Conservation (phyloP, 2,888 invertebrate genomes). For the Hoplodrina blanda region DNA sequence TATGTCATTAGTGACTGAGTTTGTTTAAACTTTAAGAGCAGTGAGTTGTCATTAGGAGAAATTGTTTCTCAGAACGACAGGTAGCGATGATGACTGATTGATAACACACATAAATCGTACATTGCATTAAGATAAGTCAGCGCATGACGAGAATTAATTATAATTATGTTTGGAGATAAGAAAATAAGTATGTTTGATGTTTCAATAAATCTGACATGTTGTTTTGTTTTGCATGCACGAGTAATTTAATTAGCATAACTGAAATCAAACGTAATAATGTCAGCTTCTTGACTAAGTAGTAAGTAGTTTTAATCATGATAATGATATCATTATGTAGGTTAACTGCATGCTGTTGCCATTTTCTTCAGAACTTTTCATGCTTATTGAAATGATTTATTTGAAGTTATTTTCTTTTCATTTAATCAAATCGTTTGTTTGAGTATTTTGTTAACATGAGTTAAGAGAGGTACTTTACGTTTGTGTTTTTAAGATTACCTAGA, state of each 20-base stretch:
- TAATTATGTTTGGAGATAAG: constrained; percentile 38
- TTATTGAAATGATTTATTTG: neutral
- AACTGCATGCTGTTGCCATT: neutral
- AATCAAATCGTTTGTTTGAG: constrained; percentile 4
- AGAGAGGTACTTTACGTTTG: neutral
- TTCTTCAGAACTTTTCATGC: constrained; percentile 4
- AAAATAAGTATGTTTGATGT: constrained; percentile 24
- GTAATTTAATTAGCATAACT: constrained; percentile 24
- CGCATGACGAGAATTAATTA: constrained; percentile 22
- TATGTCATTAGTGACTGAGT: constrained; percentile 66
- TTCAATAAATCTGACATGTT: constrained; percentile 37
- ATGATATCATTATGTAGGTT: neutral
- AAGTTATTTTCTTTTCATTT: neutral
- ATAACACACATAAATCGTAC: constrained; percentile 8
- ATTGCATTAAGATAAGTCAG: constrained; percentile 10
- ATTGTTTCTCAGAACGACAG: constrained; percentile 71
- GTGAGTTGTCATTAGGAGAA: constrained; percentile 70
- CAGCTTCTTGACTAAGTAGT: neutral
- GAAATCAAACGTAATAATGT: constrained; percentile 20
- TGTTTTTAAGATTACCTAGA: constrained; percentile 5
- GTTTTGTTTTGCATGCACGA: constrained; percentile 27
- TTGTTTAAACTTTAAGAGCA: constrained; percentile 50
- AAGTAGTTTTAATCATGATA: neutral
- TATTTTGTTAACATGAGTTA: constrained; percentile 3
- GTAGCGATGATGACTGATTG: constrained; percentile 56